These are phyloP conservation scores for Takifugu ocellatus DNA, from an alignment of 2,797 vertebrate species.

Conservation along the genomic window DNA sequence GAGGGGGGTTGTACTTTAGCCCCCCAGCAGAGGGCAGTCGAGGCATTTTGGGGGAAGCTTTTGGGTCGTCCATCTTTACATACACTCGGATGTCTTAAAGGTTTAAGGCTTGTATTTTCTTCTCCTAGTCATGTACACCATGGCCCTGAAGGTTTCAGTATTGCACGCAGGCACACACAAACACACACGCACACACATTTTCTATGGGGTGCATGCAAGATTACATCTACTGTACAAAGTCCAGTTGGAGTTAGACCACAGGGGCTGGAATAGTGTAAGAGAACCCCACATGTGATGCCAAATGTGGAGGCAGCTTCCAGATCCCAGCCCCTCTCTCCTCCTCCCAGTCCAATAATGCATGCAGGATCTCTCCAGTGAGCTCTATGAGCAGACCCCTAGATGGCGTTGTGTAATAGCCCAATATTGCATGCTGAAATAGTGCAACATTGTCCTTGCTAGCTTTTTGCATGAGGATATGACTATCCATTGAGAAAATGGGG, in stretches of 20 bases:
- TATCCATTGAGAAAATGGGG: conserved; percentile 53
- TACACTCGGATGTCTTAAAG: no score
- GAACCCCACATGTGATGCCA: conserved; percentile 36
- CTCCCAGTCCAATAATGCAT: conserved; percentile 73
- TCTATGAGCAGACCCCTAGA: conserved; percentile 68
- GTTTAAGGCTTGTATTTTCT: no score
- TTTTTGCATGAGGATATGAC: conserved; percentile 78
- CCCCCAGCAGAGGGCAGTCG: no score
- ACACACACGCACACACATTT: conserved; percentile 37
- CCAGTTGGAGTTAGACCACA: conserved; percentile 52
- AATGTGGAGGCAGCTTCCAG: conserved; percentile 48
- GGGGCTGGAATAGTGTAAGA: conserved; percentile 46
- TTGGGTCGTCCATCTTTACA: no score
- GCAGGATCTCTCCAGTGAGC: conserved; percentile 63
- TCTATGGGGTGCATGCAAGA: conserved; percentile 67
- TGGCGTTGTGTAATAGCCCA: conserved; percentile 78
- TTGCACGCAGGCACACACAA: conserved; percentile 1
- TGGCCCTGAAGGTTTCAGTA: neutral
- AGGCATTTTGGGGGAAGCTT: no score
- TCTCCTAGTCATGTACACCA: no score
- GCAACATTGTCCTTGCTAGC: conserved; percentile 74
- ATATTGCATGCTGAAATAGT: conserved; percentile 83
- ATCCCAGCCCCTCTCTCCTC: conserved; percentile 35
- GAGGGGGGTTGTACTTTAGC: no score
- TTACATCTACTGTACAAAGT: conserved; percentile 66